These are phyloP conservation scores for Eristalis arbustorum DNA, from an alignment of 2,888 invertebrate species.

Conservation along the genomic window DNA sequence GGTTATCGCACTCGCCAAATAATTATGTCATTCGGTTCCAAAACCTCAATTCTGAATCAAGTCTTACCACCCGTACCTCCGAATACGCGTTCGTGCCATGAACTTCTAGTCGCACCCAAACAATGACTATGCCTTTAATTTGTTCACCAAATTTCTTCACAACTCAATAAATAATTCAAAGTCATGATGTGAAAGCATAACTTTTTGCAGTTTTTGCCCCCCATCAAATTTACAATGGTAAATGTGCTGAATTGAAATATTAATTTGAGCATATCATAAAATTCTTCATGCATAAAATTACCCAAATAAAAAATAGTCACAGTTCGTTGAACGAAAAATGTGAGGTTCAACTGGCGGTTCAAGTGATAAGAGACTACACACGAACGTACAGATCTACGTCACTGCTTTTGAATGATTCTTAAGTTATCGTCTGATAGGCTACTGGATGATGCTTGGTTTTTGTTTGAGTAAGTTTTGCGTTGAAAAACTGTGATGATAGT, in stretches of 20 bases:
- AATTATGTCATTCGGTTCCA: too few relatives aligned
- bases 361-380: background rate
- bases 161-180: background rate
- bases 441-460: background rate
- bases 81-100: too few relatives aligned
- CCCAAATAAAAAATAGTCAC: background rate
- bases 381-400: background rate
- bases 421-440: background rate
- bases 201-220: background rate
- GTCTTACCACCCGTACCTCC: too few relatives aligned
- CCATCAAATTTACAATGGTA: background rate
- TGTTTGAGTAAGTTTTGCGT: background rate
- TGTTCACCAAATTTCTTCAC: background rate
- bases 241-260: background rate
- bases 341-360: background rate
- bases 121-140: background rate
- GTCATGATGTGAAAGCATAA: background rate
- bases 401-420: background rate
- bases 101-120: too few relatives aligned
- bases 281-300: background rate
- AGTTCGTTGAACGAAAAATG: background rate
- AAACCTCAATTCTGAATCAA: too few relatives aligned
- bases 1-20: too few relatives aligned
- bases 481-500: background rate
- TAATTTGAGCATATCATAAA: background rate